Base-by-base conservation (phyloP, 37 sponge, comb jelly and placozoan species). In the Theonella swinhoei region DNA sequence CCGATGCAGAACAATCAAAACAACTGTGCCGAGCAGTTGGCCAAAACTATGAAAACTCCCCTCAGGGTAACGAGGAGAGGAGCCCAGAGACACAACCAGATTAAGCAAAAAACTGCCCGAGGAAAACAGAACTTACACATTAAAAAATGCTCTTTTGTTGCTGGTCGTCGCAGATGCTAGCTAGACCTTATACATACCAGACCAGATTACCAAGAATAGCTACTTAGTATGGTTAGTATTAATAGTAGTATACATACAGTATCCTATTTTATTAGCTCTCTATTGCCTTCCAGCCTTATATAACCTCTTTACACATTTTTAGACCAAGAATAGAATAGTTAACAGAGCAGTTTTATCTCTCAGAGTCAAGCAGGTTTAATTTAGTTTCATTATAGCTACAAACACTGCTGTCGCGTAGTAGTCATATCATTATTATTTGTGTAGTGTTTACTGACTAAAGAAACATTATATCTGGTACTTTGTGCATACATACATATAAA, bases 121-220 rank as follows among this genome's bases (percentile, higher is more conserved):
- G 76, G 75, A 24, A 88, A 77, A 30, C 66, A 41, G 54, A 3
- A 14, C 5, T 26, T 22, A 39, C 77, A 36, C 28, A 39, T 88
- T 4, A 82, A 82, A 25, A 82, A 84, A 47, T 74, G 80, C 41
- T 62, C 75, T 4, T 73, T 84, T 63, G 83, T 83, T 37, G 85
- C 90, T 64, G 90, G 90, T 7, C 68, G 85, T 25, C 79, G 90
- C 32, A 70, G 84, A 47, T 83, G 90, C 60, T 89, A 36, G 82
- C 29, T 22, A 32, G 42, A 37, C 31, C 60, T 58, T 11, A 58
- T 58, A 58, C 60, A 19, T 19, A 58, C 60, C 19, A 58, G 11
- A 19, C 19, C 11, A 19, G 19, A 19, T 20, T 11, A 58, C 17
- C 60, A 58, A 20, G 19, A 19, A 20, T 58, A 20, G 11, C 11